These are phyloP conservation scores for Zele albiditarsus DNA, from an alignment of 2,888 invertebrate species.

Conservation along the genomic window DNA sequence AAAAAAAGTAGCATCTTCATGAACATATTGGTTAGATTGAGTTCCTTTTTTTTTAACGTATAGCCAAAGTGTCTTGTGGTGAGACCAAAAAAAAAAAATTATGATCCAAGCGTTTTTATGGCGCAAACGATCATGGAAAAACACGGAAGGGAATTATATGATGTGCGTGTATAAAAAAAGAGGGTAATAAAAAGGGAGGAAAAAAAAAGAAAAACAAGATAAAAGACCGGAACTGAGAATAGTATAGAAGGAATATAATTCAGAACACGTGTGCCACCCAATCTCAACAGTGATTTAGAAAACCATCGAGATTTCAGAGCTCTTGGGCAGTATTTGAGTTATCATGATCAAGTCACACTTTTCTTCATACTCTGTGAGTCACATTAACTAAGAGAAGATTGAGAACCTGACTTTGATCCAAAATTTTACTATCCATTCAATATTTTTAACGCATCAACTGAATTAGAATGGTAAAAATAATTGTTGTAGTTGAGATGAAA, in stretches of 20 bases:
- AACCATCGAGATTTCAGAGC: neutral
- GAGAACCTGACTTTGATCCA: too few relatives aligned
- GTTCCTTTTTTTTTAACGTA: too few relatives aligned
- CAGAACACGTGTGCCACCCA: conserved; percentile 27
- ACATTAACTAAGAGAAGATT: neutral
- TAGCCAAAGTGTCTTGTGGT: too few relatives aligned
- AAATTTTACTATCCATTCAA: too few relatives aligned
- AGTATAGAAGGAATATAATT: conserved; percentile 12
- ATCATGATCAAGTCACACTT: neutral
- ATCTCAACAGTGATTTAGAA: conserved; percentile 12
- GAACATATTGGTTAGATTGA: too few relatives aligned
- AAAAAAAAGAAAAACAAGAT: neutral
- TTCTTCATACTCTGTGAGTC: neutral
- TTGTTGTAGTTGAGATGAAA: too few relatives aligned
- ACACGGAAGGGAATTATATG: conserved; percentile 11
- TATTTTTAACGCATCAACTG: too few relatives aligned
- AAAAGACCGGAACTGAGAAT: neutral
- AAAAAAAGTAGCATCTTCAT: too few relatives aligned
- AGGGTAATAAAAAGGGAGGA: neutral
- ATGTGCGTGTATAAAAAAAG: conserved; percentile 17
- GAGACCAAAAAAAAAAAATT: too few relatives aligned
- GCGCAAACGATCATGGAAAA: conserved; percentile 25
- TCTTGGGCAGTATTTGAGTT: neutral
- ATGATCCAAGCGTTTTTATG: conserved; percentile 1
- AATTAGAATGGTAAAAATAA: too few relatives aligned